Conservation (phyloP, 2,888 invertebrate species). For the Aethes cnicana region DNA sequence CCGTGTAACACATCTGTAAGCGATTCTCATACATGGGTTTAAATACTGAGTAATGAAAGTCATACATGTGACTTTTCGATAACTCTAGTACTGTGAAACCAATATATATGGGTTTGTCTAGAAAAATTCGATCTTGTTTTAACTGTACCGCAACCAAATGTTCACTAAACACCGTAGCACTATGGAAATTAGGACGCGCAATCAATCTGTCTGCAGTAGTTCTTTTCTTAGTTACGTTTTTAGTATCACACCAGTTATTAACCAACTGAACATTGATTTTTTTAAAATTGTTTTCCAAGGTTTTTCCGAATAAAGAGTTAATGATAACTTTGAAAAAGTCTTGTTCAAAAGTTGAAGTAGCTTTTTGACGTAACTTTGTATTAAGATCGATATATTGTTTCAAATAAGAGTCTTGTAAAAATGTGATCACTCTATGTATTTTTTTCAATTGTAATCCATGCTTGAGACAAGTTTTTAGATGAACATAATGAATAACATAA, state of each 20-base stretch:
- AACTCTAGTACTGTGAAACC: constrained; percentile 22
- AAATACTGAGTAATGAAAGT: constrained; percentile 14
- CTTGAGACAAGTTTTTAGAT: not conserved
- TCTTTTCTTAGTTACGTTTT: not conserved
- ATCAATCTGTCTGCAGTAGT: constrained; percentile 1
- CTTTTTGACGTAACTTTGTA: constrained; percentile 16
- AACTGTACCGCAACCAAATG: not conserved
- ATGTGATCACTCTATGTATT: not conserved
- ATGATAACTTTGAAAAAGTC: constrained; percentile 18
- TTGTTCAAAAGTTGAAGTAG: constrained; percentile 14
- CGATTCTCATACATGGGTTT: constrained; percentile 16
- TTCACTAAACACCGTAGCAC: not conserved
- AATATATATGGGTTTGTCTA: constrained; percentile 16
- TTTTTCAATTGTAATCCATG: not conserved
- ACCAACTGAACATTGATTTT: not conserved
- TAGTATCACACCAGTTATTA: not conserved
- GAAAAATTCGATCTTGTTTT: constrained; percentile 1
- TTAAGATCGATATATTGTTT: constrained; percentile 9
- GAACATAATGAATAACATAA: not conserved
- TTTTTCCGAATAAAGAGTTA: constrained; percentile 27
- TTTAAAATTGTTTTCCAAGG: constrained; percentile 10
- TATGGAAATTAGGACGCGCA: not conserved
- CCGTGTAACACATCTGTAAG: constrained; percentile 30
- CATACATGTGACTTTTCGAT: constrained; percentile 16
- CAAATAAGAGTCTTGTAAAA: constrained; percentile 20